These are phyloP conservation scores for Bombyx mori DNA, from an alignment of 1,140 invertebrate genomes.

Conservation along the genomic window ASM3026992v2 NC_085127.1:10509001-10509500, in stretches of 20 bases:
- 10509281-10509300: slow-evolving; percentile 10
- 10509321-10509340: slow-evolving; percentile 51
- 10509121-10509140: too few species aligned
- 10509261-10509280: slow-evolving; percentile 9
- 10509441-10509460: neutral
- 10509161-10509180: too few species aligned
- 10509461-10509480: slow-evolving; percentile 5
- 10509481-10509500: slow-evolving; percentile 9
- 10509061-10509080: too few species aligned
- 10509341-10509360: slow-evolving; percentile 51
- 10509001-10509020: too few species aligned
- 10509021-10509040: too few species aligned
- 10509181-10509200: too few species aligned
- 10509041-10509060: too few species aligned
- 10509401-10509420: slow-evolving; percentile 9
- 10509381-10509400: slow-evolving; percentile 20
- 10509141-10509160: too few species aligned
- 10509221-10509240: too few species aligned
- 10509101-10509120: too few species aligned
- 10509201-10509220: too few species aligned
- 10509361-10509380: slow-evolving; percentile 46
- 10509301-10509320: slow-evolving; percentile 31
- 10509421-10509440: neutral
- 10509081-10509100: too few species aligned
- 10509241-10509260: slow-evolving; percentile 11